A percentile compares a stretch with the other conserved stretches of the same genome.
These are phyloP conservation scores for Zaprionus ornatus DNA, from an alignment of 1,140 invertebrate species.

Conservation along the genomic window DNA sequence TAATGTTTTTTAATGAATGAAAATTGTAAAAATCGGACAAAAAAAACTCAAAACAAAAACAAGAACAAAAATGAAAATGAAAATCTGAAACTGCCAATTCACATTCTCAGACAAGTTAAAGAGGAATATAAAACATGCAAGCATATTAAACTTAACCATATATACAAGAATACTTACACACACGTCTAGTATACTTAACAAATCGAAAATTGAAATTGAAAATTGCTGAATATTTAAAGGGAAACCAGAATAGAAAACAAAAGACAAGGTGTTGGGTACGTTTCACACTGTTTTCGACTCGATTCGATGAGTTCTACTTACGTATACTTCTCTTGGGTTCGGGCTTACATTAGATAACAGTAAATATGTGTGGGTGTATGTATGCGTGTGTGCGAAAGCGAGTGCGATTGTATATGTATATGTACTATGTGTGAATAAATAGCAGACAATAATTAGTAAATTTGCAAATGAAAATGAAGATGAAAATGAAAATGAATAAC, in stretches of 20 bases:
- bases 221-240: conserved; percentile 77
- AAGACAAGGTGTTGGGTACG: conserved; percentile 6
- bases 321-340: conserved; percentile 3
- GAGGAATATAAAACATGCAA: conserved; percentile 48
- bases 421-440: conserved; percentile 74
- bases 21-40: conserved; percentile 61
- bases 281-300: conserved; percentile 5
- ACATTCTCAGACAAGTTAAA: conserved; percentile 68
- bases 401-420: conserved; percentile 30
- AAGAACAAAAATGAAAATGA: conserved; percentile 9
- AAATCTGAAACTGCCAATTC: conserved; percentile 79
- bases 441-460: conserved; percentile 82
- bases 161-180: conserved; percentile 44
- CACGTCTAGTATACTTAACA: conserved; percentile 18
- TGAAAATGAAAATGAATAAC: not conserved
- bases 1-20: conserved; percentile 60
- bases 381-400: conserved; percentile 4
- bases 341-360: conserved; percentile 1
- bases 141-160: conserved; percentile 32
- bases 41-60: conserved; percentile 8
- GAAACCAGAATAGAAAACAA: conserved; percentile 19
- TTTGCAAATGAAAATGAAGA: conserved; percentile 35
- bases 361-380: conserved; percentile 5
- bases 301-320: conserved; percentile 1
- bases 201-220: conserved; percentile 28